phyloP scores from a whole-genome alignment of 2,113 vertebrate species.

The Malurus melanocephalus region DNA sequence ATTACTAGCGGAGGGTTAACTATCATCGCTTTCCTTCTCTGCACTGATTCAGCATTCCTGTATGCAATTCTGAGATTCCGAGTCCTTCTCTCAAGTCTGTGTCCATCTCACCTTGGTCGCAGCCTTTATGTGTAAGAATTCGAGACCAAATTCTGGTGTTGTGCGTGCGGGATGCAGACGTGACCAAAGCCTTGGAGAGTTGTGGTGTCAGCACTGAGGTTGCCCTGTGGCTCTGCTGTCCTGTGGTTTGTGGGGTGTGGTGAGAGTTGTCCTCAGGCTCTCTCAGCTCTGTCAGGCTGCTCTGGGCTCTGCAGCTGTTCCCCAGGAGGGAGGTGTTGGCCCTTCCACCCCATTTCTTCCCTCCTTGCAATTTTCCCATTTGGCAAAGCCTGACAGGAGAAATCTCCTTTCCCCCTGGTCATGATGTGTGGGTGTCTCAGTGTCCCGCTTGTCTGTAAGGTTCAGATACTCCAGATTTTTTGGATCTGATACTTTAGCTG shows the following conservation, averaged over 20 bases:
- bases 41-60: too few relatives aligned
- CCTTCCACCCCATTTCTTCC: too few relatives aligned
- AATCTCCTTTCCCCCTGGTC: rapidly evolving
- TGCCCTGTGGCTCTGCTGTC: rapidly evolving
- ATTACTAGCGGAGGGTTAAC: too few relatives aligned
- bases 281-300: not conserved
- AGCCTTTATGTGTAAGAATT: not conserved
- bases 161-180: not conserved
- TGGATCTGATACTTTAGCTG: too few relatives aligned
- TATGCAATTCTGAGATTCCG: not conserved
- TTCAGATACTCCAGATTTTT: too few relatives aligned
- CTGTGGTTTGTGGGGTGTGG: not conserved
- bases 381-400: too few relatives aligned
- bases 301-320: too few relatives aligned
- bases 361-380: too few relatives aligned
- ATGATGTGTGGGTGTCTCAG: rapidly evolving
- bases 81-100: rapidly evolving
- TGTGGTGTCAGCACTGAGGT: not conserved
- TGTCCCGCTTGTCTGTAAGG: not conserved
- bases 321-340: too few relatives aligned
- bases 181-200: not conserved
- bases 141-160: not conserved
- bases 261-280: not conserved
- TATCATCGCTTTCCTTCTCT: too few relatives aligned
- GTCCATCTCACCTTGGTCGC: not conserved